phyloP scores from a whole-genome alignment of 2,797 vertebrate genomes.

The Chromis chromis region DNA sequence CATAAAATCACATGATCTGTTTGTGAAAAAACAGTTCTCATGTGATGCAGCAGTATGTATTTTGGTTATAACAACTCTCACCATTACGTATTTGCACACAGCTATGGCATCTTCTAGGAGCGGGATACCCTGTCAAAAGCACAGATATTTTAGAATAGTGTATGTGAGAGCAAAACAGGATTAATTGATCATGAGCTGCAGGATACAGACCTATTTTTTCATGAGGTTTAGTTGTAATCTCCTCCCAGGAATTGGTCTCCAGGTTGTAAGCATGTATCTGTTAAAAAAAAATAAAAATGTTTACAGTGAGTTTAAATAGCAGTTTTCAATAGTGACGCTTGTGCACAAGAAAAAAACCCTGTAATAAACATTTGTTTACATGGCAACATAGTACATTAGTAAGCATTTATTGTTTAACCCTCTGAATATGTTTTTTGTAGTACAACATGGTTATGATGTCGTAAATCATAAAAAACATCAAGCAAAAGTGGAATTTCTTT shows the following conservation, averaged over 20 bases:
- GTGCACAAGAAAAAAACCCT: neutral
- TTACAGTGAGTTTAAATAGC: neutral
- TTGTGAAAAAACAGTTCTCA: no score
- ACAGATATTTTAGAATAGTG: constrained; percentile 8
- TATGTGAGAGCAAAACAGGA: neutral
- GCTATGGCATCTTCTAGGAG: constrained; percentile 96
- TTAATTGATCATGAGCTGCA: neutral
- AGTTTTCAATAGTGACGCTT: neutral
- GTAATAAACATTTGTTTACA: neutral
- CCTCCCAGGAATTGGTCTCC: constrained; percentile 98
- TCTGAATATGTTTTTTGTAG: no score
- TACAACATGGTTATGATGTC: no score
- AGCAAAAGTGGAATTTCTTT: no score
- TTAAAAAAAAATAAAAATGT: neutral
- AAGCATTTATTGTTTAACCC: no score
- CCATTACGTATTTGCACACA: constrained; percentile 97
- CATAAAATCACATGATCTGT: no score
- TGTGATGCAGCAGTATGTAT: no score
- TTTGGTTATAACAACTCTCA: constrained; percentile 71
- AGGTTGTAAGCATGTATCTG: constrained; percentile 98
- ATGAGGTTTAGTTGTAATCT: constrained; percentile 95
- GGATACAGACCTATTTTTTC: constrained; percentile 92
- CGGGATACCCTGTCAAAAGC: constrained; percentile 90
- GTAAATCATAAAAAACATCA: no score
- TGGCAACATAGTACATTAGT: no score